Evolutionary conservation across 2,888 invertebrate genomes (phyloP), one percentile per base, ranked within the genome.

Genomic region (Eubasilissa splendida): DNA sequence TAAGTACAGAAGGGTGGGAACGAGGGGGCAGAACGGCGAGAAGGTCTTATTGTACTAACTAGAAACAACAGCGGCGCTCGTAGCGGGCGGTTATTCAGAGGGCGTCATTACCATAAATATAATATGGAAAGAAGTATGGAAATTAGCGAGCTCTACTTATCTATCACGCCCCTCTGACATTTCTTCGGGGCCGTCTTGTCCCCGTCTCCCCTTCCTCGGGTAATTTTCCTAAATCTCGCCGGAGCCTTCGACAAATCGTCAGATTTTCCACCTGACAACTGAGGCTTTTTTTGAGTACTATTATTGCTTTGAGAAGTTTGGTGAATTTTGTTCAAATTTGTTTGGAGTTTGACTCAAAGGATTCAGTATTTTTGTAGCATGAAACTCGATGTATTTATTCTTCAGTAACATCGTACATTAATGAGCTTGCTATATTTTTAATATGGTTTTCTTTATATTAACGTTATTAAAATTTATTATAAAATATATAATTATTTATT

Each of bases 121-220:
- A 80, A 80, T 80, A 80, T 80, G 80, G 80, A 80, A 80, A 80
- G 80, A 80, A 80, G 70, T 80, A 77, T 80, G 80, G 80, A 80
- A 80, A 80, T 80, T 80, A 80, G 80, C 76, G 60, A 33, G 76
- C 68, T 77, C 68, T 77, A 77, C 77, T 77, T 79, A 80, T 76
- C 73, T 80, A 80, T 80, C 63, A 60, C 75, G 53, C 80, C 73
- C 63, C 68, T 77, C 68, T 77, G 68, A 68, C 77, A 70, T 77
- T 77, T 68, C 68, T 77, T 12, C n/a, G 68, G 9, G 66, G 33
- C 59, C 75, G 60, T 73, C 33, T 33, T n/a, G n/a, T 14, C 56
- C 59, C 53, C 10, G 71, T 54, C 71, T 71, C 71, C 56, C 56
- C 71, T 10, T n/a, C 22, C 22, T 63, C 33, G 50, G 52, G 52